A percentile compares a stretch with the other conserved stretches of the same genome.
These are phyloP conservation scores for Epizoanthus illoricatus DNA, from an alignment of 92 coral and sea anemone species.

Conservation along the genomic window DNA sequence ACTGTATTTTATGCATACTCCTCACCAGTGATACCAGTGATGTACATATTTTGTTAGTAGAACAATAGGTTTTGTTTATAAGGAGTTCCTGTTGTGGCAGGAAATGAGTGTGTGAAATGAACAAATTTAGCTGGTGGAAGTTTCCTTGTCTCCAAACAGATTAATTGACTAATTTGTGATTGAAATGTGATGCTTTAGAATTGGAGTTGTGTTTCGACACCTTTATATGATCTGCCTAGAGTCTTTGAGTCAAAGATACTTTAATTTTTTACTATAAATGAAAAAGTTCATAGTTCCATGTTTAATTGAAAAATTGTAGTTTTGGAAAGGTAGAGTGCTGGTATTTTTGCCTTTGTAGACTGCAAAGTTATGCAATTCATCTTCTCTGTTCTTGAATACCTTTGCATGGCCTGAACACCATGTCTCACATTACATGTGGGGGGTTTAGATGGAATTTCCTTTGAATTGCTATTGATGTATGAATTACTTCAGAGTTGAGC, in stretches of 20 bases:
- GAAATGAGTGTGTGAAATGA: not conserved
- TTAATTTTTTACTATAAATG: not conserved
- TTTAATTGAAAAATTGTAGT: not conserved
- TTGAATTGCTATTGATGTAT: not conserved
- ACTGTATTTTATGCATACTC: not conserved
- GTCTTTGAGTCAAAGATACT: not conserved
- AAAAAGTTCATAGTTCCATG: not conserved
- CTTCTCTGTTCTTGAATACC: conserved; percentile 2
- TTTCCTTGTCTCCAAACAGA: not conserved
- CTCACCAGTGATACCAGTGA: not conserved
- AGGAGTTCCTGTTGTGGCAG: not conserved
- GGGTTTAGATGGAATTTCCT: conserved; percentile 31
- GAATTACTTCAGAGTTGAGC: too few species aligned
- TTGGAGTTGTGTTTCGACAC: conserved; percentile 2
- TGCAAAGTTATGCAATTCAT: not conserved
- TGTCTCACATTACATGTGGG: conserved; percentile 14
- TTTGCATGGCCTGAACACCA: conserved; percentile 24
- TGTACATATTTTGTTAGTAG: not conserved
- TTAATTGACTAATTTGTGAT: not conserved
- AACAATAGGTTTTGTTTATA: too few species aligned
- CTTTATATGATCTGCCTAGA: not conserved
- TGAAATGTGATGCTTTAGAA: conserved; percentile 24
- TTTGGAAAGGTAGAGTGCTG: not conserved
- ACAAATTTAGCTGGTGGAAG: conserved; percentile 3
- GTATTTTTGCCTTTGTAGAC: not conserved